Evolutionary conservation across 2,797 vertebrate species (phyloP).

Genomic region (Megalops cyprinoides): DNA sequence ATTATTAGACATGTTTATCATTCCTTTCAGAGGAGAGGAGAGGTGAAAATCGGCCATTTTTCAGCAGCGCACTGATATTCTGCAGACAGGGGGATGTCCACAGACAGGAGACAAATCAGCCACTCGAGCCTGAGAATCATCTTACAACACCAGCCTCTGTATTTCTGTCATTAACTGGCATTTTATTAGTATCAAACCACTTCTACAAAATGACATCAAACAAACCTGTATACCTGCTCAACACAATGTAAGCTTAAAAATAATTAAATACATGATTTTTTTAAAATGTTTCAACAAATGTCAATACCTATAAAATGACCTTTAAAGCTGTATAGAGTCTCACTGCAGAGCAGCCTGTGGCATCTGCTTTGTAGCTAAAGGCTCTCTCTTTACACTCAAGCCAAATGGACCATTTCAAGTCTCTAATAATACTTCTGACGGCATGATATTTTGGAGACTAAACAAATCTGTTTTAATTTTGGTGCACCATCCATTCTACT

Average conservation of each 20-base stretch:
- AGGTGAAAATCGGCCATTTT: too few species aligned
- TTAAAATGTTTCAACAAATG: neutral
- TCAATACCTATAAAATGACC: neutral
- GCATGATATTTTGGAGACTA: neutral
- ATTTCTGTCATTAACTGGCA: conserved; percentile 22
- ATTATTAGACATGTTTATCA: too few species aligned
- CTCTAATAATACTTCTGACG: too few species aligned
- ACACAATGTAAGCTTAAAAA: conserved; percentile 28
- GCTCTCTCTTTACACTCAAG: too few species aligned
- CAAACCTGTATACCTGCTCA: conserved; percentile 21
- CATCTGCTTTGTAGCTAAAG: neutral
- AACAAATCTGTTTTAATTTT: conserved; percentile 17
- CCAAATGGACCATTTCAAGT: too few species aligned
- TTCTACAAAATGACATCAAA: conserved; percentile 33
- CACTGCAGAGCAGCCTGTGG: too few species aligned
- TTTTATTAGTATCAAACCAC: conserved; percentile 39
- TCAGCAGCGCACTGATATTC: too few species aligned
- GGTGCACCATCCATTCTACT: neutral
- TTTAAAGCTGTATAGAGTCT: too few species aligned
- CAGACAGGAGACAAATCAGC: neutral
- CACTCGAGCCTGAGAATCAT: conserved; percentile 13
- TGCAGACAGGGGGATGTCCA: neutral
- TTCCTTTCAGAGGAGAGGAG: too few species aligned
- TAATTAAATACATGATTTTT: conserved; percentile 23
- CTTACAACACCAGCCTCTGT: conserved; percentile 26